Base-by-base conservation (phyloP, 2,797 vertebrate species). In the Notoglanidium macrostoma region DNA sequence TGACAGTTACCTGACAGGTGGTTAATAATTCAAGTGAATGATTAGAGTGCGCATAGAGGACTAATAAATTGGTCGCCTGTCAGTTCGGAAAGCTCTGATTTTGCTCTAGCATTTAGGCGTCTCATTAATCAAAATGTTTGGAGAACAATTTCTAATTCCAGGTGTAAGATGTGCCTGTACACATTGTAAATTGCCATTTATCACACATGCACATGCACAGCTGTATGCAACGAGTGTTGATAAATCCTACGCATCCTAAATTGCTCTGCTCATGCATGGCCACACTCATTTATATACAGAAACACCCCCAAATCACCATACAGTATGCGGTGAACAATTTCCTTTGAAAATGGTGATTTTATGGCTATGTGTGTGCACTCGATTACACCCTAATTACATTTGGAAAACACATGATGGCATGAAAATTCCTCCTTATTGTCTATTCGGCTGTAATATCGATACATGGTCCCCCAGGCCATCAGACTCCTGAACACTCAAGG, bases 1-100 rank as follows among this genome's bases (percentile, higher is more conserved):
- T 67, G 61, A 67, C 61, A 65, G 59, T 17, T 82, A 82, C 59
- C 79, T 82, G 59, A 82, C 40, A 83, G n/a, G 63, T 68, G 61
- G 15, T 67, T 67, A 83, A 83, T 51, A 9, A 51, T 67, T 32
- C 51, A 44, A 83, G 61, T 83, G n/a, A 83, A 21, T 67, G n/a
- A 83, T 54, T 83, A 51, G 4, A 83, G 61, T 54, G 61, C 65
- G 51, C 9, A 61, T 67, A 83, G 17, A 29, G 46, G n/a, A 51
- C n/a, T 82, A 67, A 83, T 67, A 83, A 32, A 21, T 83, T 21
- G 17, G 5, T 6, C 51, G 61, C 44, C 61, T 83, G 44, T 67
- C 26, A 67, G 51, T 67, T 83, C 26, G 67, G 46, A 44, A 83
- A 83, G 46, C 61, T 51, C 17, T 67, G 79, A 19, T 8, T 82